Percentiles rank a stretch among this genome's conserved stretches.
Evolutionary conservation across 2,797 vertebrate species (phyloP).

Genomic region (Neoniphon sammara): DNA sequence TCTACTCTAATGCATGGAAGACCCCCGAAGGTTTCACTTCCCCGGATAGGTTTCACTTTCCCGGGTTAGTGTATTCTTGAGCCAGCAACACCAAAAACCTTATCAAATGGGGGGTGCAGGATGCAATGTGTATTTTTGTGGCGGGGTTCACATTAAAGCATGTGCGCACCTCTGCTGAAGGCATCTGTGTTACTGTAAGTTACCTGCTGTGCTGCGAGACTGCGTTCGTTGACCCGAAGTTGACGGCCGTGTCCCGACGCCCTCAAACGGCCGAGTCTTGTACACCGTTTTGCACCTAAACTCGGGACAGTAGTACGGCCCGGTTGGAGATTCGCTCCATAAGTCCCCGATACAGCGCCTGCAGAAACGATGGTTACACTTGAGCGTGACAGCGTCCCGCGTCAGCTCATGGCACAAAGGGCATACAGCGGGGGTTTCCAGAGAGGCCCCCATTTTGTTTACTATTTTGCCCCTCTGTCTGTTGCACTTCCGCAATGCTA

Average conservation of each 20-base stretch:
- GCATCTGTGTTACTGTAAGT: not conserved
- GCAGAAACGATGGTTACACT: slow-evolving; percentile 82
- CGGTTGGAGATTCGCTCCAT: slow-evolving; percentile 74
- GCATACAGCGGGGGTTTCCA: slow-evolving; percentile 64
- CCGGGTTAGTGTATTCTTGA: too few relatives aligned
- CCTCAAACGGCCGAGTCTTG: slow-evolving; percentile 72
- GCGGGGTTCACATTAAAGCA: too few relatives aligned
- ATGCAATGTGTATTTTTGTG: not conserved
- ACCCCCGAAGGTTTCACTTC: too few relatives aligned
- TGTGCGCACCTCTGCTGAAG: not conserved
- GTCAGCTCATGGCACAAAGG: slow-evolving; percentile 71
- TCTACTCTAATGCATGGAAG: too few relatives aligned
- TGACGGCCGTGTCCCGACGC: slow-evolving; percentile 14
- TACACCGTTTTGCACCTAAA: slow-evolving; percentile 77
- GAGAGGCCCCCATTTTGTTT: slow-evolving; percentile 74
- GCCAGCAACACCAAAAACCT: too few relatives aligned
- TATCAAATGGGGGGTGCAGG: too few relatives aligned
- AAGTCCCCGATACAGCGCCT: slow-evolving; percentile 80
- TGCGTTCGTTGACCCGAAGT: not conserved
- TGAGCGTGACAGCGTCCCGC: slow-evolving; percentile 66
- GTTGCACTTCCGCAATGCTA: slow-evolving; percentile 46
- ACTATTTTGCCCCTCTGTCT: slow-evolving; percentile 6
- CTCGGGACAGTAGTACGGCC: slow-evolving; percentile 82
- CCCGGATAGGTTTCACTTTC: too few relatives aligned
- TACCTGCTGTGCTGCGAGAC: slow-evolving; percentile 53